Percentiles rank a stretch among this genome's conserved stretches.
phyloP scores from a whole-genome alignment of 2,797 vertebrate genomes.

The Xenentodon cancila region DNA sequence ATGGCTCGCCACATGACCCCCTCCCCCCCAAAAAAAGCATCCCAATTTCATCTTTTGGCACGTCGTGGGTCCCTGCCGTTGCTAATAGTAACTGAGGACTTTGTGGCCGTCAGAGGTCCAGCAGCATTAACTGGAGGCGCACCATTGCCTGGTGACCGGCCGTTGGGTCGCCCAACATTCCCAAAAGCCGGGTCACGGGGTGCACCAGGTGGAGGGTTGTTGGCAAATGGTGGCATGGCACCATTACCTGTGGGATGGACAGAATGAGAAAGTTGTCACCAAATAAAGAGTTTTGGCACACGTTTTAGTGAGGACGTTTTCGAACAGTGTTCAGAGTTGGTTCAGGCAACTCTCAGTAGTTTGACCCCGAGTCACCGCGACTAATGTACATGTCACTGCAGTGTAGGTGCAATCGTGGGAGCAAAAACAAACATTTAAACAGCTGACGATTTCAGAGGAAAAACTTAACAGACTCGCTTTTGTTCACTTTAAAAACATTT shows the following conservation, averaged over 20 bases:
- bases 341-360: too few species aligned
- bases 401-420: too few species aligned
- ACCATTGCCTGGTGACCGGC: constrained; percentile 85
- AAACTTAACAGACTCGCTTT: too few species aligned
- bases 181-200: constrained; percentile 77
- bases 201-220: constrained; percentile 70
- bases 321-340: too few species aligned
- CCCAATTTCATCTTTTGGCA: constrained; percentile 94
- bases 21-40: constrained; percentile 7
- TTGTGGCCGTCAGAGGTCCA: constrained; percentile 74
- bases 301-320: too few species aligned
- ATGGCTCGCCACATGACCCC: constrained; percentile 13
- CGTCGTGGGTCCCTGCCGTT: constrained; percentile 97
- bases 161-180: constrained; percentile 86
- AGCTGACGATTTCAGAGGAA: too few species aligned
- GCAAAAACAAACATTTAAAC: too few species aligned
- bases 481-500: too few species aligned
- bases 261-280: neutral
- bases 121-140: constrained; percentile 57
- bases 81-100: constrained; percentile 88
- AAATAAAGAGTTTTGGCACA: neutral
- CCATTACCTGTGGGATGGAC: constrained; percentile 87
- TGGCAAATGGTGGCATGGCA: constrained; percentile 82
- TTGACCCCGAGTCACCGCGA: too few species aligned
- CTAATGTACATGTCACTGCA: too few species aligned